Evolutionary conservation across 1,140 invertebrate genomes (phyloP), one percentile per base, ranked within the genome.

Genomic region (Saccostrea glomerata): DNA sequence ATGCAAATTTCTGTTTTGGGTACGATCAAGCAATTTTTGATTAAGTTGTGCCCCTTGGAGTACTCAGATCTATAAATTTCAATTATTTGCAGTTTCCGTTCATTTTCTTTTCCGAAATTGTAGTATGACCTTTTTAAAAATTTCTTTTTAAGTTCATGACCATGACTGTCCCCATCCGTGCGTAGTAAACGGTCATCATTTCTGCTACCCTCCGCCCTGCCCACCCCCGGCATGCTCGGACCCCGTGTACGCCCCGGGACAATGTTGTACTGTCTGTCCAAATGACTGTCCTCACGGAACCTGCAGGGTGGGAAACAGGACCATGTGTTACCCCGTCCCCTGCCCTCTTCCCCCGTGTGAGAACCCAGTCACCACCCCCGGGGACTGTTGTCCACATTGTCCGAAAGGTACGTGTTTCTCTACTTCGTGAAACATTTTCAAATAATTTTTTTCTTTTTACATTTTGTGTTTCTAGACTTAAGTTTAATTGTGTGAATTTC

Each of bases 371-470:
- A 82, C 70, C 6, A 87, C 86, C 6, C 66, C 40, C 13, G 86
- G 86, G 11, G 86, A 87, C 5, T 87, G 86, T n/a, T 87, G 86
- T 30, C 86, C 86, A 11, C 86, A 87, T 77, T 87, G 86, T 30
- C 86, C 86, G 6, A 25, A 77, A 36, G 70, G 70, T 77, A 77
- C 0, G 6, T 17, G 13, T 63, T 20, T 20, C 15, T 63, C 58
- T 63, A 20, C 47, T 47, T 47, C 9, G 30, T 36, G 30, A 2
- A 36, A 36, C 20, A 60, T 20, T 13, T 13, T 60, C 58, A 13
- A 58, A 58, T 13, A 58, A 58, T 17, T 58, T 58, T 58, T 4
- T 58, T 58, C 56, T 60, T 63, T 63, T 6, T 63, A n/a, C 15
- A 63, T 63, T 20, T 60, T 63, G 17, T 63, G 58, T 63, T 20